Percentiles rank a stretch among this genome's conserved stretches.
These are phyloP conservation scores for Melierax canorus DNA, from an alignment of 2,113 vertebrate genomes.

Conservation along the genomic window DNA sequence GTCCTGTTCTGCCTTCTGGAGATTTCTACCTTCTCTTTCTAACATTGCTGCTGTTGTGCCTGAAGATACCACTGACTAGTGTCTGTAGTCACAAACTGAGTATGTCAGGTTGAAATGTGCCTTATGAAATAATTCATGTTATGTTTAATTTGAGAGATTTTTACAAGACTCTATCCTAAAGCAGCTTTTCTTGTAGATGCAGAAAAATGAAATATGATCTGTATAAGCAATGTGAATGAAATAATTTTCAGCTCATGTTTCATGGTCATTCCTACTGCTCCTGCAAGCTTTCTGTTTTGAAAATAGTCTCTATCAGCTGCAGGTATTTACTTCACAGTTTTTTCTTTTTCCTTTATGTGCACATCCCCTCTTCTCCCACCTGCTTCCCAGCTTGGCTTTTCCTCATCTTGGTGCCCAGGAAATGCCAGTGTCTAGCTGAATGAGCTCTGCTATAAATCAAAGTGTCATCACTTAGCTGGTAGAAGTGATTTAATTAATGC, in stretches of 20 bases:
- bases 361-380: constrained; percentile 13
- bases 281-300: neutral
- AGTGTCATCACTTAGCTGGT: constrained; percentile 77
- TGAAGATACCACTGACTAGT: neutral
- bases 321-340: neutral
- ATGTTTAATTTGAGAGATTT: neutral
- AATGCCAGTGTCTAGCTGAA: constrained; percentile 70
- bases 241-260: neutral
- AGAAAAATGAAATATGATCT: neutral
- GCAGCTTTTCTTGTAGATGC: neutral
- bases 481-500: constrained; percentile 81
- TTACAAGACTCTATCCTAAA: neutral
- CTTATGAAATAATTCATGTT: neutral
- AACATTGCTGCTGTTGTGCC: neutral
- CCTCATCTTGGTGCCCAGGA: constrained; percentile 59
- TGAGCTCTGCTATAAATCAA: constrained; percentile 77
- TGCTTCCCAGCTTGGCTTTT: constrained; percentile 51
- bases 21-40: neutral
- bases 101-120: neutral
- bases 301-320: neutral
- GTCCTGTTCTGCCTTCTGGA: neutral
- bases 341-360: neutral
- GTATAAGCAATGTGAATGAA: neutral
- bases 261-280: neutral
- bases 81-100: neutral